Evolutionary conservation across 2,888 invertebrate genomes (phyloP).

Genomic region (Caenorhabditis parvicauda): DNA sequence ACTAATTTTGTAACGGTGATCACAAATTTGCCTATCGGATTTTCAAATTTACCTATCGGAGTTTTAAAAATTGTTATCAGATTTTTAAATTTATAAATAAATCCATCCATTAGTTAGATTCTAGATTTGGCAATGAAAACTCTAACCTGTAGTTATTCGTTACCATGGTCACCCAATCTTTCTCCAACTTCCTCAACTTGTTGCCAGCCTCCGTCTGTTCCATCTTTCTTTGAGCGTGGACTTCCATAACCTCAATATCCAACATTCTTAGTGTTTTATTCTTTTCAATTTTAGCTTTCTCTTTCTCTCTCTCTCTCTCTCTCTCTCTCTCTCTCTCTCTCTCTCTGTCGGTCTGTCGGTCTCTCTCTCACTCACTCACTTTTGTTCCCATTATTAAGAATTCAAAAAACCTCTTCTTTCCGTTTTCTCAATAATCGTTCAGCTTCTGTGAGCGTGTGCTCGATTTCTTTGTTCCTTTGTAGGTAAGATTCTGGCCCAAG

Average conservation of each 20-base stretch:
- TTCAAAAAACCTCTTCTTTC: constrained; percentile 31
- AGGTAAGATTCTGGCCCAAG: constrained; percentile 46
- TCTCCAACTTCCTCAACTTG: constrained; percentile 43
- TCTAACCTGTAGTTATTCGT: constrained; percentile 47
- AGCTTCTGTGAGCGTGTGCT: constrained; percentile 21
- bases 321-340: not conserved
- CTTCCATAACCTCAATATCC: constrained; percentile 35
- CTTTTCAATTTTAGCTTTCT: too few species aligned
- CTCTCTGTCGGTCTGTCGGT: not conserved
- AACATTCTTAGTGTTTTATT: not conserved
- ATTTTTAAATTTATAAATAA: too few species aligned
- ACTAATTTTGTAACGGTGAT: too few species aligned
- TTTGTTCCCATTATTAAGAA: not conserved
- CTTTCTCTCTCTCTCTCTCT: not conserved
- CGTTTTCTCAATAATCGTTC: constrained; percentile 23
- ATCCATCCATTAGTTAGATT: too few species aligned
- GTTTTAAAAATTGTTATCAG: too few species aligned
- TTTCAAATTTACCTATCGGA: too few species aligned
- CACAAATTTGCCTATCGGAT: too few species aligned
- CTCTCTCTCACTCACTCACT: not conserved
- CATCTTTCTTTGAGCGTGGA: constrained; percentile 50
- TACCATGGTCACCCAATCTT: constrained; percentile 42
- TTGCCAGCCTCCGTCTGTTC: constrained; percentile 50
- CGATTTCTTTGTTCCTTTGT: constrained; percentile 41
- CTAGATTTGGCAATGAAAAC: too few species aligned